phyloP scores from a whole-genome alignment of 2,113 vertebrate genomes.

The Ptilonorhynchus violaceus region DNA sequence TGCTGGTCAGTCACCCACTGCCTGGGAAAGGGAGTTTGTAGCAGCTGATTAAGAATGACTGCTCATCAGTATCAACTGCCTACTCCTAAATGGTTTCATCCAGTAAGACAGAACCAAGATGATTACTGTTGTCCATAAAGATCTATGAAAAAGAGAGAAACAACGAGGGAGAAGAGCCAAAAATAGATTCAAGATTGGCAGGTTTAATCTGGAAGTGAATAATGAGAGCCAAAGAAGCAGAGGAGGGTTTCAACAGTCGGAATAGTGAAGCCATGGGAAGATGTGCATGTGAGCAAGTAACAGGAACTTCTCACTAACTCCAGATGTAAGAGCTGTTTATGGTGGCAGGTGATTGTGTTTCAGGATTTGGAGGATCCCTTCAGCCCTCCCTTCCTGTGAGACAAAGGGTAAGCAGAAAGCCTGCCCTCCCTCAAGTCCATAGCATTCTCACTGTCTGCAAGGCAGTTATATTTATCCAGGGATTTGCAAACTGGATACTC shows the following conservation, averaged over 20 bases:
- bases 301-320: not conserved
- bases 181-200: not conserved
- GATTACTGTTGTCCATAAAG: not conserved
- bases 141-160: not conserved
- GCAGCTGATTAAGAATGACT: not conserved
- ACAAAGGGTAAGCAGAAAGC: not conserved
- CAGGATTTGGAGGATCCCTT: not conserved
- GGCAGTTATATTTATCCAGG: not conserved
- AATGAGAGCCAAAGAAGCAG: accelerated
- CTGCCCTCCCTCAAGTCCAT: not conserved
- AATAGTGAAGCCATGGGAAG: accelerated
- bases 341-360: not conserved
- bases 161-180: not conserved
- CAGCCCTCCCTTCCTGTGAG: not conserved
- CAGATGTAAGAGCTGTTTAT: not conserved
- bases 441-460: not conserved
- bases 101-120: not conserved
- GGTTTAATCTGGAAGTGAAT: not conserved
- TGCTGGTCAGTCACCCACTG: not conserved
- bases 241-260: not conserved
- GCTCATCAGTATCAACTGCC: not conserved
- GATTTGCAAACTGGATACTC: not conserved
- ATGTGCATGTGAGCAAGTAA: not conserved
- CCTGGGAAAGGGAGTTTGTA: not conserved
- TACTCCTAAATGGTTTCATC: not conserved